phyloP scores from a whole-genome alignment of 2,888 invertebrate genomes.

The Yponomeuta sedellus region DNA sequence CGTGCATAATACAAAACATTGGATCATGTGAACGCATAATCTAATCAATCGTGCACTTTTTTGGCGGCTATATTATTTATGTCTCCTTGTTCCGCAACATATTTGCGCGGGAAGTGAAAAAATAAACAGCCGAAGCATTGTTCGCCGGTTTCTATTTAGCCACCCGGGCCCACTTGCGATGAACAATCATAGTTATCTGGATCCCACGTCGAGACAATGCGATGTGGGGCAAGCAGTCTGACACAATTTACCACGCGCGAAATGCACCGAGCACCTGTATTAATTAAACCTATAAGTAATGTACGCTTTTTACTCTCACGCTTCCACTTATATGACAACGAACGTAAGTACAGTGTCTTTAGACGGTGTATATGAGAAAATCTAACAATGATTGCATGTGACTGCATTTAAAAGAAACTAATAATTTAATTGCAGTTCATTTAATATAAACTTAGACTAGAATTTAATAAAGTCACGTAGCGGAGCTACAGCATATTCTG shows the following conservation, averaged over 20 bases:
- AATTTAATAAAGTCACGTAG: neutral
- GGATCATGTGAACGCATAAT: neutral
- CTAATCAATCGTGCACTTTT: slow-evolving; percentile 16
- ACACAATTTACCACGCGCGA: slow-evolving; percentile 70
- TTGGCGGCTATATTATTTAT: slow-evolving; percentile 15
- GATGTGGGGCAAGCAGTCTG: slow-evolving; percentile 69
- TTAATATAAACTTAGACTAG: neutral
- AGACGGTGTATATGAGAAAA: neutral
- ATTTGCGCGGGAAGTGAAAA: slow-evolving; percentile 48
- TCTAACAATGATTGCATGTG: neutral
- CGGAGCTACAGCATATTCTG: neutral
- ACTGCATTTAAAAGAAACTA: neutral
- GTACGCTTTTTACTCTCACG: slow-evolving; percentile 51
- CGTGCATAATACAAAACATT: neutral
- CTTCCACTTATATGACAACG: slow-evolving; percentile 39
- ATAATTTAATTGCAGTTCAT: neutral
- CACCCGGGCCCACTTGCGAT: slow-evolving; percentile 44
- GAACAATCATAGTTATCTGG: slow-evolving; percentile 59
- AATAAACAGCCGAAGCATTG: slow-evolving; percentile 35
- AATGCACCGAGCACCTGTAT: slow-evolving; percentile 40
- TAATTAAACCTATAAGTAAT: slow-evolving; percentile 35
- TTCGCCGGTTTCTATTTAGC: slow-evolving; percentile 62
- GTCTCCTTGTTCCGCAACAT: slow-evolving; percentile 14
- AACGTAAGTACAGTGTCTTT: slow-evolving; percentile 14
- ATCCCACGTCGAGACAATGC: slow-evolving; percentile 68